A percentile compares a stretch with the other conserved stretches of the same genome.
Evolutionary conservation across 2,888 invertebrate species (phyloP).

Genomic region (Amiota minor): DNA sequence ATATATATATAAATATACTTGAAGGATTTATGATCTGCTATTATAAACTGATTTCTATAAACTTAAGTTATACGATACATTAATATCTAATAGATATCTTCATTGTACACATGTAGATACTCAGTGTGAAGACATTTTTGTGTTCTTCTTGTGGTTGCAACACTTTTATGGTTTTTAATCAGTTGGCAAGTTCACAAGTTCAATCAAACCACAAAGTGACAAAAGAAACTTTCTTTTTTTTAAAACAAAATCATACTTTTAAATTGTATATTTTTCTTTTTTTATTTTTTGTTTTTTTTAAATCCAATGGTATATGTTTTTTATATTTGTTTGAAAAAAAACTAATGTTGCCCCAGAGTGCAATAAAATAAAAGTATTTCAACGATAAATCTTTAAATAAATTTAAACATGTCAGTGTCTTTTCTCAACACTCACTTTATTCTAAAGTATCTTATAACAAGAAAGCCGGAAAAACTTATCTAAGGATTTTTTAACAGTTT

Average conservation of each 20-base stretch:
- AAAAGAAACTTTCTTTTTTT: not conserved
- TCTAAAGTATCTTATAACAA: no score
- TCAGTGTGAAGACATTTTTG: no score
- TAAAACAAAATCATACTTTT: not conserved
- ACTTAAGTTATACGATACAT: no score
- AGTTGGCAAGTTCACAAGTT: slow-evolving; percentile 2
- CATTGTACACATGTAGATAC: no score
- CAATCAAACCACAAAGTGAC: slow-evolving; percentile 8
- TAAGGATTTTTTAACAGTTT: no score
- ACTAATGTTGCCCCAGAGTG: slow-evolving; percentile 53
- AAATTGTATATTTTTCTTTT: not conserved
- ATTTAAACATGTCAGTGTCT: not conserved
- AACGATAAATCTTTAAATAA: slow-evolving; percentile 14
- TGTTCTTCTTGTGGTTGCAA: not conserved
- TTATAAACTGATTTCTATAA: no score
- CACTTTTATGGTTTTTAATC: slow-evolving; percentile 29
- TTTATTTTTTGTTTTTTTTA: not conserved
- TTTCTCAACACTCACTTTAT: not conserved
- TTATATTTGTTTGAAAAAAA: slow-evolving; percentile 48
- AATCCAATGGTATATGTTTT: not conserved
- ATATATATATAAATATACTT: no score
- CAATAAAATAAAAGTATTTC: slow-evolving; percentile 34
- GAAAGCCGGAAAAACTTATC: no score
- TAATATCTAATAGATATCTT: no score
- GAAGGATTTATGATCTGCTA: no score